A percentile compares a stretch with the other conserved stretches of the same genome.
Conservation (phyloP, 1,140 invertebrate species). For the Branchinecta lindahli region DNA sequence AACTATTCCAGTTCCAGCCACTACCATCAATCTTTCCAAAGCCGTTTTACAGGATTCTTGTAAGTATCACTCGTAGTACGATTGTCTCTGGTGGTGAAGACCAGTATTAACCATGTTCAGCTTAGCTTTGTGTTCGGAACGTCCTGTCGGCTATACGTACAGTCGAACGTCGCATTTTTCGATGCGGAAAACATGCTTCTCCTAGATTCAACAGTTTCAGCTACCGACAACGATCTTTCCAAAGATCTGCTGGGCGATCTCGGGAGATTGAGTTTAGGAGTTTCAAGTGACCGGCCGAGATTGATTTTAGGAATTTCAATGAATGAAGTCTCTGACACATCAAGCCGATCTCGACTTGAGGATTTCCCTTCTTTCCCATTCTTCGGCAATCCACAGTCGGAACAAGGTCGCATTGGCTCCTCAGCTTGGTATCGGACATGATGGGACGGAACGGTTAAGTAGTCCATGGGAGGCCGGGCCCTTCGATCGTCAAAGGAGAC, state of each 20-base stretch:
- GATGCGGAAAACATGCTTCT: neutral
- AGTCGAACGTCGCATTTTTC: neutral
- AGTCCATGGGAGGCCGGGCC: neutral
- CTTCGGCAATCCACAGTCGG: neutral
- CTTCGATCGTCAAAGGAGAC: neutral
- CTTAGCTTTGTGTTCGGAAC: too few relatives aligned
- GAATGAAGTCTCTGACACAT: neutral
- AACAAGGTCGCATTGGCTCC: constrained; percentile 1
- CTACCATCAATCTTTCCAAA: too few relatives aligned
- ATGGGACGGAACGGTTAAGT: neutral
- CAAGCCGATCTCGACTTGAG: neutral
- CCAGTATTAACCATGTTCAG: too few relatives aligned
- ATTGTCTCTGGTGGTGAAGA: too few relatives aligned
- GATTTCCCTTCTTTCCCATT: neutral
- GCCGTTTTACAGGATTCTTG: too few relatives aligned
- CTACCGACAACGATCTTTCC: neutral
- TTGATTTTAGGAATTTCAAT: neutral
- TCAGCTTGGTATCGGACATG: neutral
- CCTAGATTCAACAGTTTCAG: neutral
- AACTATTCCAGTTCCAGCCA: too few relatives aligned
- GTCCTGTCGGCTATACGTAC: neutral
- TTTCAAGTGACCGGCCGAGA: too few relatives aligned
- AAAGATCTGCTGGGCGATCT: neutral
- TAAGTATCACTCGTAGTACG: too few relatives aligned
- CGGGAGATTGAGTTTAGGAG: neutral